Conservation (phyloP, 2,888 invertebrate genomes). For the Prenolepis imparis region DNA sequence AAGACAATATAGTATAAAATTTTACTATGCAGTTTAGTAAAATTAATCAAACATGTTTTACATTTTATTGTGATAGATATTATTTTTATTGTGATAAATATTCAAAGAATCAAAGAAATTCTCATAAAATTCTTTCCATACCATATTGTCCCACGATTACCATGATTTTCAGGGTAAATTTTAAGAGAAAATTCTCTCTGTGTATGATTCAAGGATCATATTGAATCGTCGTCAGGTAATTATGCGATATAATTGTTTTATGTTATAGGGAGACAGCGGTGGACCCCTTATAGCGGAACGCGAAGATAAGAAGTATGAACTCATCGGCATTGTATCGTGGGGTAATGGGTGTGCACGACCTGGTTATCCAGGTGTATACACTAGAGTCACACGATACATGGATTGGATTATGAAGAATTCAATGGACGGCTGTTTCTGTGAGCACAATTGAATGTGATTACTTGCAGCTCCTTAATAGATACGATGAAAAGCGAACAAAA, state of each 20-base stretch:
- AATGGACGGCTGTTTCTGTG: conserved; percentile 94
- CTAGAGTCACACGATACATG: conserved; percentile 93
- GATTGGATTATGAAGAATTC: conserved; percentile 94
- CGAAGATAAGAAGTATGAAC: conserved; percentile 92
- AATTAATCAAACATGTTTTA: too few relatives aligned
- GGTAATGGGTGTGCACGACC: conserved; percentile 95
- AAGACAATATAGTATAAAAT: too few relatives aligned
- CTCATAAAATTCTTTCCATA: too few relatives aligned
- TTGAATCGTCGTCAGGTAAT: not conserved
- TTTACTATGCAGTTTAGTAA: too few relatives aligned
- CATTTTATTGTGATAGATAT: too few relatives aligned
- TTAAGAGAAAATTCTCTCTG: too few relatives aligned
- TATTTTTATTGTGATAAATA: too few relatives aligned
- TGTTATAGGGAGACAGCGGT: conserved; percentile 92
- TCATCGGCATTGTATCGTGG: conserved; percentile 96
- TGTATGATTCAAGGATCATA: too few relatives aligned
- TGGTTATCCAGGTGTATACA: conserved; percentile 95
- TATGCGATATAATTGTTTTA: not conserved
- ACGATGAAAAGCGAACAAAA: not conserved
- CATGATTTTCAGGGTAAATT: too few relatives aligned
- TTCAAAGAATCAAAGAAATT: too few relatives aligned
- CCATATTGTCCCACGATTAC: too few relatives aligned
- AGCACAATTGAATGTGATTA: conserved; percentile 84
- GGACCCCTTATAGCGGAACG: conserved; percentile 92
- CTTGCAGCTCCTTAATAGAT: not conserved